Base-by-base conservation (phyloP, 2,113 vertebrate species). In the Ameiurus melas region DNA sequence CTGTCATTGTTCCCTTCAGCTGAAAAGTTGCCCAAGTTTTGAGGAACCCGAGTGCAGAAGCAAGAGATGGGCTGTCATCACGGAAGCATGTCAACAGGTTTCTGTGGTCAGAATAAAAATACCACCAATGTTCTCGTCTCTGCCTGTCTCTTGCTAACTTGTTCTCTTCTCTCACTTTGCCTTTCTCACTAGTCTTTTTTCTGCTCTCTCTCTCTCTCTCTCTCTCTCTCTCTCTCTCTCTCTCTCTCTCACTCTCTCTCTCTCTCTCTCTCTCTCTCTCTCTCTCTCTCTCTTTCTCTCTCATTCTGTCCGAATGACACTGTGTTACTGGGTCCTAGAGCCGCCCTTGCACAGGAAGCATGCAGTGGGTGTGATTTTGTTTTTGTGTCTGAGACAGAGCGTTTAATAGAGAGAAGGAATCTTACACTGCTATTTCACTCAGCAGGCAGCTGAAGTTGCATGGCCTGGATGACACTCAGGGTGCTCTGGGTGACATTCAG, bases 251-350 rank as follows among this genome's bases (percentile, higher is more conserved):
- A 2, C 82, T 81, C 47, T 53, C 66, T 55, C 79, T 75, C 84
- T 80, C 82, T 51, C 53, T 66, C 70, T 87, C 47, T 93, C 80
- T 92, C 86, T 93, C 86, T 87, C 25, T 88, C 78, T 81, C 20
- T 53, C 27, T 81, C 22, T 55, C 66, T 88, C 58, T 86, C 30
- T 68, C 51, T 55, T 64, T 58, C 14, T 57, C 19, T 71, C 80
- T 57, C 78, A 58, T 73, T 83, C 36, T 87, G 73, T 91, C 75
- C 79, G n/a, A 83, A 58, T n/a, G 43, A 78, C 77, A 83, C 66
- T 94, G 87, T 92, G 87, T 91, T 82, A 90, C 94, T 92, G 95
- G 94, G 95, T 96, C 95, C 94, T 94, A 95, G 92, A 94, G 94
- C 91, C 91, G 90, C 87, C 17, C 87, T 81, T 81, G 39, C 62